Base-by-base conservation (phyloP, 2,888 invertebrate genomes). In the Polia nebulosa region DNA sequence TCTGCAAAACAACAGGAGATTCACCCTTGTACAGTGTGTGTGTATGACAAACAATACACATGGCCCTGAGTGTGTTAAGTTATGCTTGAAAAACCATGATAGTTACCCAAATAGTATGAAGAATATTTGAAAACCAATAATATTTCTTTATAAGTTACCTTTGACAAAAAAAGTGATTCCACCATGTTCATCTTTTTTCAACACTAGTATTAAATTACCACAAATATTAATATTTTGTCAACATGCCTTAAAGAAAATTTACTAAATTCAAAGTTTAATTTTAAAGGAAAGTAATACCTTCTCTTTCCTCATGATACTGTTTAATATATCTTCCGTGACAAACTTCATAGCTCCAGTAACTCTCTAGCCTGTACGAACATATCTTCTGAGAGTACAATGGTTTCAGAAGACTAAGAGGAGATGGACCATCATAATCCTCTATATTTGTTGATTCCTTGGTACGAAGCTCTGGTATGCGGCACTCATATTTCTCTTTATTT, bases 261-360 rank as follows among this genome's bases (percentile, higher is more conserved):
- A 17, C 1, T 39, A 13, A 1, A 7, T 13, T 13, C 13, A 13
- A 13, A 13, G 11, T 34, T 34, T 13, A 34, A 34, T 34, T 3
- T 32, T 22, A 22, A 29, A 45, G 20, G 0, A 2, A n/a, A 22
- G 2, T 51, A 25, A n/a, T 78, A 92, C 97, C 98, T 90, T 99
- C 99, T 81, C 98, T 96, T 85, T 99, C 99, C 90, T 99, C 99
- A 91, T 99, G 99, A 90, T 98, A 99, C 90, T 99, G 99, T 32
- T 98, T 96, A 4, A 99, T 97, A 90, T 97, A 98, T 82, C 97
- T 96, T 0, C 99, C 99, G 92, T 99, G 99, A 86, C 99, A 99
- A 36, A 99, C 97, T 92, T 99, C 99, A 90, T 99, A 99, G 0
- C 98, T 98, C 99, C 99, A 99, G 88, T 99, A 99, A 3, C 97